Percentiles rank a stretch among this genome's conserved stretches.
These are phyloP conservation scores for Seriola dumerili DNA, from an alignment of 2,113 vertebrate species.

Conservation along the genomic window DNA sequence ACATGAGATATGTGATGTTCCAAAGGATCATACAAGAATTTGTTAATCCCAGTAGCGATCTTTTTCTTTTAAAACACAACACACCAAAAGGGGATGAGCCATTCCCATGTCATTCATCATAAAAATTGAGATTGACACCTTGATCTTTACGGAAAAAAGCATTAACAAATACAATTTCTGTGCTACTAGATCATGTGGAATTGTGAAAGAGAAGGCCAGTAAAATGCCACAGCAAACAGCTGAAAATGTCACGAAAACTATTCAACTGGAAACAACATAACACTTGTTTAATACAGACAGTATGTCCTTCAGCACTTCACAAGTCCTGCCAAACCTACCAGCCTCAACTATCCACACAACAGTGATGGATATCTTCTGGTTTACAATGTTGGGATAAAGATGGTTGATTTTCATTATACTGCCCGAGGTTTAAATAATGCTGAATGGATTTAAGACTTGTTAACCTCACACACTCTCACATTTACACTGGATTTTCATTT, in stretches of 20 bases:
- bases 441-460: constrained; percentile 35
- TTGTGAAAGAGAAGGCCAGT: constrained; percentile 23
- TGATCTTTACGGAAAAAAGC: constrained; percentile 14
- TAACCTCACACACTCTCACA: neutral
- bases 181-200: neutral
- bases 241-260: constrained; percentile 33
- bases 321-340: constrained; percentile 64
- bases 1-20: constrained; percentile 55
- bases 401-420: constrained; percentile 57
- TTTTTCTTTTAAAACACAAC: constrained; percentile 32
- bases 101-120: constrained; percentile 53
- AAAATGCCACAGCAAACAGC: constrained; percentile 33
- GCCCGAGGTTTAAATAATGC: constrained; percentile 38
- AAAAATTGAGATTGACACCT: constrained; percentile 21
- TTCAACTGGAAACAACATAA: constrained; percentile 47
- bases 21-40: constrained; percentile 44
- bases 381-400: constrained; percentile 53
- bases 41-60: constrained; percentile 36
- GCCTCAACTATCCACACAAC: constrained; percentile 67
- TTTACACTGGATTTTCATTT: neutral
- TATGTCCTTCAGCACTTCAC: constrained; percentile 57
- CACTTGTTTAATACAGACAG: constrained; percentile 69
- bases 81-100: constrained; percentile 35
- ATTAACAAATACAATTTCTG: constrained; percentile 16
- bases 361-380: constrained; percentile 77